Evolutionary conservation across 2,113 vertebrate species (phyloP).

Genomic region (Mus pahari): DNA sequence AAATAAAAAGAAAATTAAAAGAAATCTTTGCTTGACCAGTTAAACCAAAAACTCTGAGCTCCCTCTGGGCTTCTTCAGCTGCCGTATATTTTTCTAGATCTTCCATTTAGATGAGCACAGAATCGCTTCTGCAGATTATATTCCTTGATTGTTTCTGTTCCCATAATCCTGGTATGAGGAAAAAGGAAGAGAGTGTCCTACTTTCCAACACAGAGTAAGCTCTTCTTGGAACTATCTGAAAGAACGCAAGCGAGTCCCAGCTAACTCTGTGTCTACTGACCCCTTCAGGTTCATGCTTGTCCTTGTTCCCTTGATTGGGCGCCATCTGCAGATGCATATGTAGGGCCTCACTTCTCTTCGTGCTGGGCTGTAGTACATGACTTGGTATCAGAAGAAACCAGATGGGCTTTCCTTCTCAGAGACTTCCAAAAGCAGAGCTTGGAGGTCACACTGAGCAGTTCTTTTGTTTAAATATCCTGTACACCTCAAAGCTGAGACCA

Average conservation of each 20-base stretch:
- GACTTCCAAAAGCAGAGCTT: background rate
- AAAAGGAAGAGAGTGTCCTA: background rate
- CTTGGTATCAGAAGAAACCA: background rate
- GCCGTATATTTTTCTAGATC: background rate
- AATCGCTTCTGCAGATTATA: background rate
- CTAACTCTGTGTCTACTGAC: background rate
- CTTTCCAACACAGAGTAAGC: background rate
- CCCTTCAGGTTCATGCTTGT: background rate
- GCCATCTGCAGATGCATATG: too few species aligned
- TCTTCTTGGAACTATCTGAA: background rate
- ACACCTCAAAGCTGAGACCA: background rate
- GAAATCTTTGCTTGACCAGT: background rate
- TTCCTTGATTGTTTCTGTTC: background rate
- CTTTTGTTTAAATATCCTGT: conserved; percentile 42
- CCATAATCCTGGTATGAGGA: background rate
- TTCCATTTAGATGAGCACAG: background rate
- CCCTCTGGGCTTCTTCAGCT: background rate
- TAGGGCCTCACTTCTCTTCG: background rate
- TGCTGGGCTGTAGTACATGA: background rate
- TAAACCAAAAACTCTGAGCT: background rate
- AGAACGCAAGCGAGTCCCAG: background rate
- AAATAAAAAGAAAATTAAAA: background rate
- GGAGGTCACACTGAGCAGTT: background rate
- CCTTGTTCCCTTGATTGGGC: background rate
- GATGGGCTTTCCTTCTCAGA: background rate